Conservation (phyloP, 2,797 vertebrate species). For the Sebastes itinus region DNA sequence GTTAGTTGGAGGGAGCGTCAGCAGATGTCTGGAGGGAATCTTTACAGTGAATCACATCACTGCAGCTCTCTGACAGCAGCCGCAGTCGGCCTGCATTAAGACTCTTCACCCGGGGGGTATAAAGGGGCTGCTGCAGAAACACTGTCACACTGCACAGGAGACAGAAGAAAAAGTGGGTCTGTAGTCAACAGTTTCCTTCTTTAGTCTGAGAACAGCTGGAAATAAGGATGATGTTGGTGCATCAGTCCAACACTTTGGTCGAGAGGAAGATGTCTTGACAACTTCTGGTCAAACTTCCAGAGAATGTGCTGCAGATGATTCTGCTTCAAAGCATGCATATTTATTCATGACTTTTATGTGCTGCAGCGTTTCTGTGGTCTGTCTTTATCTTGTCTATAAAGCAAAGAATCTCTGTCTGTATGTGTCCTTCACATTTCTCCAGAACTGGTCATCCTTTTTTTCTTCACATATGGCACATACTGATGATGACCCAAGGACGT, state of each 20-base stretch:
- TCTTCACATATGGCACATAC: neutral
- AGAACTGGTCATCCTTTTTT: neutral
- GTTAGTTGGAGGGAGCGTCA: neutral
- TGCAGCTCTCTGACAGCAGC: conserved; percentile 8
- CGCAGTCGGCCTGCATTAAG: neutral
- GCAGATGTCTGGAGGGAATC: conserved; percentile 2
- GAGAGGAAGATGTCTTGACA: neutral
- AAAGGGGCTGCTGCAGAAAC: neutral
- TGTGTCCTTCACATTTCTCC: neutral
- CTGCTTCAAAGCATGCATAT: neutral
- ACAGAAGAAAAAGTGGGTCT: neutral
- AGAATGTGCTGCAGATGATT: neutral
- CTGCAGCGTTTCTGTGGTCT: neutral
- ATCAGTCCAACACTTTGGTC: neutral
- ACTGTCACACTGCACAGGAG: neutral
- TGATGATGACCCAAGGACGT: neutral
- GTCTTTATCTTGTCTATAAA: neutral
- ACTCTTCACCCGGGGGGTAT: neutral
- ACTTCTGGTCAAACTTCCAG: neutral
- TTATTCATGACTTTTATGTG: neutral
- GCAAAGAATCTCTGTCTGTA: neutral
- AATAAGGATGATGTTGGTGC: neutral
- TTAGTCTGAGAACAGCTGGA: neutral
- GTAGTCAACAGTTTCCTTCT: neutral
- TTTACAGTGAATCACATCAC: conserved; percentile 25